Evolutionary conservation across 2,888 invertebrate genomes (phyloP), one percentile per base, ranked within the genome.

Genomic region (Pristionchus entomophagus): DNA sequence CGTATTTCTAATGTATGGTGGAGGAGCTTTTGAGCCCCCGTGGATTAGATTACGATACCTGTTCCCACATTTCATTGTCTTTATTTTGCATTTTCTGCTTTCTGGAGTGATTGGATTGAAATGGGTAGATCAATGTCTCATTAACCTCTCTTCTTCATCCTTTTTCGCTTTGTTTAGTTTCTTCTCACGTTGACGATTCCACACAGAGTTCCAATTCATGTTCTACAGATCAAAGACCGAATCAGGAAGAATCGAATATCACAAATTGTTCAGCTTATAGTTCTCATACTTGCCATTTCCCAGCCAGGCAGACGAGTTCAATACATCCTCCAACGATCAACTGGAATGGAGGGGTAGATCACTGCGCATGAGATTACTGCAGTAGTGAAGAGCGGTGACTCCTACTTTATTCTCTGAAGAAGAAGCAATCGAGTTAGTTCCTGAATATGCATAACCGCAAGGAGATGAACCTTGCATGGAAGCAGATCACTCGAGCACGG

Each of bases 171-270:
- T 78, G 32, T 45, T 78, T 49, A 78, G 29, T 49, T 78, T 49
- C 78, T 78, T 78, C 49, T 78, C 78, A 32, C 78, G 78, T 51
- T 78, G 78, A 49, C 51, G 45, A 51, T 78, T 78, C 78, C 78
- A 78, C 1, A 78, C 78, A 38, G 29, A 17, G 26, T 49, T 49
- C 26, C 78, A 45, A 51, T 78, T 78, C 78, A 45, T 49, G 49
- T 78, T 78, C 45, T 78, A 45, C 41, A 45, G 45, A 78, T 49
- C 69, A 69, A 69, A 69, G 69, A 69, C 38, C 38, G 29, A 4
- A 38, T 0, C 4, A 69, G n/a, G 22, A 38, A n/a, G 22, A 22
- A 38, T 69, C 69, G 22, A 22, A 41, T 19, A 69, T 38, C 49
- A 26, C 12, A 78, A 45, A 45, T 78, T 78, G n/a, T 78, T 78